Evolutionary conservation across 2,113 vertebrate species (phyloP), one percentile per base, ranked within the genome.

Genomic region (Petrocephalus microphthalmus): DNA sequence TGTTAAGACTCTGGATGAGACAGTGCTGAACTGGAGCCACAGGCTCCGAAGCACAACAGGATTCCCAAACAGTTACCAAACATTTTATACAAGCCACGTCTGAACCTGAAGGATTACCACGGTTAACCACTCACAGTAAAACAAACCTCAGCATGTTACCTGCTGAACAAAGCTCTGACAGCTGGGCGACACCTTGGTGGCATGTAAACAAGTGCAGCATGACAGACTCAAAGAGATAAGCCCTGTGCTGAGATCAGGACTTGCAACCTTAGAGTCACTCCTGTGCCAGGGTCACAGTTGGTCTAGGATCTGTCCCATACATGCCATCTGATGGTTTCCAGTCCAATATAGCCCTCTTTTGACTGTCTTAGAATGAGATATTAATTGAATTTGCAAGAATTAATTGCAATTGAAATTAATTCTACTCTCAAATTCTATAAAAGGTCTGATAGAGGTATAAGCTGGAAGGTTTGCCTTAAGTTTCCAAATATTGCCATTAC

Each of bases 191-290:
- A 93, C 92, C 91, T 91, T 86, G 87, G 71, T 86, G 90, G 91
- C 92, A 92, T 94, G 93, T 94, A 94, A 94, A 94, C 89, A 93
- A 92, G 86, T 78, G 87, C 88, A 86, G 91, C 88, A 89, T 89
- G 90, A 88, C 90, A 53, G 74, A 89, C 49, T 29, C 91, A n/a
- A 19, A 45, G 19, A 47, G 19, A 49, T 20, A 47, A 83, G 42
- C 37, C 1, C 20, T 83, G 20, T 42, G 17, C 71, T 42, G 15
- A 42, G 33, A 19, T 78, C 13, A 42, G 15, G 29, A 78, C 71
- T 78, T 29, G 13, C 71, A 42, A 7, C 71, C 33, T 42, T 74
- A 74, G 7, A 64, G 29, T 74, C 71, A 78, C 15, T 78, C 33
- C 33, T 78, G 33, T 78, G 2, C 29, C 71, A 78, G 33, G 33